Evolutionary conservation across 2,888 invertebrate species (phyloP), one percentile per base, ranked within the genome.

Genomic region (Panorpa germanica): DNA sequence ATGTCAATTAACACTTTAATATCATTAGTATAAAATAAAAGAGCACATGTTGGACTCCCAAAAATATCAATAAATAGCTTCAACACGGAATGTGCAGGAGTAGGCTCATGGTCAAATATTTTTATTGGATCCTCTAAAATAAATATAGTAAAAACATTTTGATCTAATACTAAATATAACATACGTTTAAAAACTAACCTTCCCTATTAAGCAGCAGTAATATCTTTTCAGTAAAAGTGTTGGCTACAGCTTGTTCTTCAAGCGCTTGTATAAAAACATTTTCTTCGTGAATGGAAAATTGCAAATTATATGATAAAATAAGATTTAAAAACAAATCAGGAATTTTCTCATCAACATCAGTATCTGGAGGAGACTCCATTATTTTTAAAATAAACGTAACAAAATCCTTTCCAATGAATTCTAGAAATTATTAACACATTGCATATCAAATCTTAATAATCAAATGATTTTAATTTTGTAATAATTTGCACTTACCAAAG

Each of bases 21-120:
- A 49, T 95, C 95, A 47, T 93, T 95, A 1, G 90, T 86, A 53
- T 95, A 95, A 55, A 93, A 85, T 37, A 91, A 65, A 39, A 71
- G 68, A 0, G 91, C 81, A 2, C 90, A 86, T 38, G 68, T 64
- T 39, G 69, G 65, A 40, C 68, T 67, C 37, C 71, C 71, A 52
- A 90, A 90, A 39, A 93, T 56, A 52, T 95, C 91, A 25, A 72
- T 72, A 40, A 85, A 74, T 41, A 95, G 63, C 55, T 93, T 91
- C 27, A 90, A 58, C 6, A 91, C 75, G 0, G 91, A 78, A 57
- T 91, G 82, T 29, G 74, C 66, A 2, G 78, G 77, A 35, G 70
- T 67, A 2, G 76, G 72, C 43, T 75, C 70, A 49, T 86, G 82
- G 42, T 82, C 80, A 48, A 86, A 76, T 48, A 86, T 70, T 43